A percentile compares a stretch with the other conserved stretches of the same genome.
These are phyloP conservation scores for Ceuthmochares aereus DNA, from an alignment of 2,113 vertebrate genomes.

Conservation along the genomic window DNA sequence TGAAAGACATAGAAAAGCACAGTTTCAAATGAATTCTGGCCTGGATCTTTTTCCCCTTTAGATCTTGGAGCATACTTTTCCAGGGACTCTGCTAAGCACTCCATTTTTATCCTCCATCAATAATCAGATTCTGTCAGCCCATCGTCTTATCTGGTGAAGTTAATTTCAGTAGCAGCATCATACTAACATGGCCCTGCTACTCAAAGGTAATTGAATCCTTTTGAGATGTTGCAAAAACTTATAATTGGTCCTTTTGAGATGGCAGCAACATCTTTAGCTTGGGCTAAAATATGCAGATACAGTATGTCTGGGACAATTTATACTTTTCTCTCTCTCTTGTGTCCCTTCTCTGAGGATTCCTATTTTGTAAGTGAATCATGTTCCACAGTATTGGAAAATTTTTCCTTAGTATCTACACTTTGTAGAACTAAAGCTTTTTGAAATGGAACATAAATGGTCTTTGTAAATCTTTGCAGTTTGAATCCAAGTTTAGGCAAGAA, in stretches of 20 bases:
- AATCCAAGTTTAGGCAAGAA: background rate
- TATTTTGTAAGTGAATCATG: background rate
- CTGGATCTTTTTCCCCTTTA: background rate
- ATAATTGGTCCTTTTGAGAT: background rate
- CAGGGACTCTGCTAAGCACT: background rate
- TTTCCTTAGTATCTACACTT: background rate
- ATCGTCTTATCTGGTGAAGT: background rate
- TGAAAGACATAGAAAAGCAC: background rate
- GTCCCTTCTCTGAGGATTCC: background rate
- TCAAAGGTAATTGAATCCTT: background rate
- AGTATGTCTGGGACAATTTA: background rate
- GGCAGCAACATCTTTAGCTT: background rate
- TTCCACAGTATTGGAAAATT: background rate
- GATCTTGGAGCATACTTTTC: background rate
- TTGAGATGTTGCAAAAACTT: background rate
- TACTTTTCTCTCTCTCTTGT: background rate
- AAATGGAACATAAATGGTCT: background rate
- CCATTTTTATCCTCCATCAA: background rate
- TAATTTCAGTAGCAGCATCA: background rate
- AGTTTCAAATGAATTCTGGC: background rate
- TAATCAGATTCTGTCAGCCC: background rate
- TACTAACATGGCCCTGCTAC: background rate
- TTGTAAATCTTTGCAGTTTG: background rate
- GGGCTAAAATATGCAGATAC: background rate
- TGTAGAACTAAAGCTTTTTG: background rate